Percentiles rank a stretch among this genome's conserved stretches.
These are phyloP conservation scores for Pipistrellus nathusii DNA, from an alignment of 2,797 vertebrate species.

Conservation along the genomic window DNA sequence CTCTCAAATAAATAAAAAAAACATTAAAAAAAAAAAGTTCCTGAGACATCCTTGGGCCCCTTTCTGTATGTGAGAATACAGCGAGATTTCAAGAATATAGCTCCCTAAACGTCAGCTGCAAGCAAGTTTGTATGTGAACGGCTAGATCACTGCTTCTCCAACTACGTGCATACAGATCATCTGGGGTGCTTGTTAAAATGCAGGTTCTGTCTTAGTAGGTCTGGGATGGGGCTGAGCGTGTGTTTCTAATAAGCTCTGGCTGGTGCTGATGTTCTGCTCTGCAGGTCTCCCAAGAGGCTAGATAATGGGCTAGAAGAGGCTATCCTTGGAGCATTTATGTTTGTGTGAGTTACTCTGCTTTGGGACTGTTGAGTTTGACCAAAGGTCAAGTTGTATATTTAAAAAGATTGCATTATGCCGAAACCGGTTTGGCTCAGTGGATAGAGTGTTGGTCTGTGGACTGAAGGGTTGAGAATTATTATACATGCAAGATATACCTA, in stretches of 20 bases:
- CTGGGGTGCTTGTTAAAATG: slow-evolving; percentile 6
- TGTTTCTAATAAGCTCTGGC: neutral
- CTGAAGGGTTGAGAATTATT: slow-evolving; percentile 13
- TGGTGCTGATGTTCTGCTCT: neutral
- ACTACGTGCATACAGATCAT: neutral
- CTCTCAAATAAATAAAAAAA: neutral
- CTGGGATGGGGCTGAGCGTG: neutral
- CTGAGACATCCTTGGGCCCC: neutral
- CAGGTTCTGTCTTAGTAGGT: neutral
- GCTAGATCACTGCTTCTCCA: neutral
- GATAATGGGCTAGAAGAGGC: neutral
- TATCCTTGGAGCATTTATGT: neutral
- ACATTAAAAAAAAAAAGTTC: neutral
- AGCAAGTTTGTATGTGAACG: neutral
- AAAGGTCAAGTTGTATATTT: slow-evolving; percentile 46
- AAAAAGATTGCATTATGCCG: slow-evolving; percentile 51
- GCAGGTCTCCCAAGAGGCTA: neutral
- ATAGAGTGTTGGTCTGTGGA: too few relatives aligned
- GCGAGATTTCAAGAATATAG: neutral
- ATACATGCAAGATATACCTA: neutral
- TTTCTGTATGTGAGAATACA: neutral
- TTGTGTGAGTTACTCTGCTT: neutral
- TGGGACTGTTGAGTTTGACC: slow-evolving; percentile 36
- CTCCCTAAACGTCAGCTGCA: neutral
- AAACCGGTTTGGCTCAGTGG: too few relatives aligned